Base-by-base conservation (phyloP, 1,140 invertebrate genomes). In the Olivierus martensii region DNA sequence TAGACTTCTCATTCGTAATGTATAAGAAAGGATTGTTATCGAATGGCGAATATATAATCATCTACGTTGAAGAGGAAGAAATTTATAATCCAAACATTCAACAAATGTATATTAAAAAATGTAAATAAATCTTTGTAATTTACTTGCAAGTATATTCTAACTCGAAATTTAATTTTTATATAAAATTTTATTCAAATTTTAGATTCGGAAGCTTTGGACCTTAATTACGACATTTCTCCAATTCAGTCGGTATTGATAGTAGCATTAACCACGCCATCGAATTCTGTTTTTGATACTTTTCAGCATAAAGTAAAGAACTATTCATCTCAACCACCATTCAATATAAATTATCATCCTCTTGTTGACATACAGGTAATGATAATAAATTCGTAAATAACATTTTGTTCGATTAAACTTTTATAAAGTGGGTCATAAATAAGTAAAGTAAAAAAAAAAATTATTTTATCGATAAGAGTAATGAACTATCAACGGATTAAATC, bases 1-100 rank as follows among this genome's bases (percentile, higher is more conserved):
- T 87, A 21, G 83, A 87, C 69, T 83, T 84, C 63, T 77, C 82
- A 18, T 74, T 74, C 49, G 75, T 80, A 44, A 70, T 85, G 43
- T 76, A 82, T 52, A 70, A 74, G 39, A 70, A 78, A 6, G 76
- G 78, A 5, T 69, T 88, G 0, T 72, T 91, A 9, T 74, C 80
- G 41, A 72, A 69, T 4, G 84, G 86, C 1, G 79, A 88, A 55
- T 90, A 92, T 63, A 77, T 85, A 0, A 77, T 91, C 35, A 81
- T 92, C 22, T 87, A 85, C 4, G 79, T 91, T 0, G 87, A 91
- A 62, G 84, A 88, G 60, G 81, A 84, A 67, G 81, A 83, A 66
- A 79, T 81, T n/a, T 86, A 84, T 63, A 79, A 84, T 66, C 81
- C 83, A 0, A 75, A 76, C 17, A 59, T 57, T 39, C 43, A 37